Percentiles rank a stretch among this genome's conserved stretches.
These are phyloP conservation scores for Sebastes elongatus DNA, from an alignment of 2,797 vertebrate species.

Conservation along the genomic window DNA sequence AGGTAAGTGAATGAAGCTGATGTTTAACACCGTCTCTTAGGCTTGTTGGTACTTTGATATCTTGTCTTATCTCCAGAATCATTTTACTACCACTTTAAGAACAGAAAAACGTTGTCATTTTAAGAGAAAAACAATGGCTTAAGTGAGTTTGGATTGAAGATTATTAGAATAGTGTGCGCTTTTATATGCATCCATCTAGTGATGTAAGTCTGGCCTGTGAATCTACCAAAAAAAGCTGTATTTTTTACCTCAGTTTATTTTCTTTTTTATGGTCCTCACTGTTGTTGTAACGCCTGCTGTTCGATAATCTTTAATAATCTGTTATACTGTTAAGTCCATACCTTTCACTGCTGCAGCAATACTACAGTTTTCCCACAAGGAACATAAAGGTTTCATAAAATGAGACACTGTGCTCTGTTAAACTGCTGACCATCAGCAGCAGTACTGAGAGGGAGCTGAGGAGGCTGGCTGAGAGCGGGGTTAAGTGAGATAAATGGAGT, in stretches of 20 bases:
- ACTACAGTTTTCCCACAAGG: neutral
- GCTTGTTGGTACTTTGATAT: neutral
- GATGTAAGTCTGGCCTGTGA: neutral
- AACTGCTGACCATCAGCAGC: slow-evolving; percentile 19
- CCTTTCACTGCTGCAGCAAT: neutral
- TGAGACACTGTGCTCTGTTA: neutral
- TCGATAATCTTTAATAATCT: neutral
- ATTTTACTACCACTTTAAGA: neutral
- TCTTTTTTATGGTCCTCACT: neutral
- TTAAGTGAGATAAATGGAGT: neutral
- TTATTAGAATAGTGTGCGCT: neutral
- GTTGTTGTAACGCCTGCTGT: no score
- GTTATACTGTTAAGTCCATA: neutral
- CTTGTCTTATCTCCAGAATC: neutral
- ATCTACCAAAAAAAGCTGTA: neutral
- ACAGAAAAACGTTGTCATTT: neutral
- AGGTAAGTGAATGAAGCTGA: neutral
- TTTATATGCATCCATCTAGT: neutral
- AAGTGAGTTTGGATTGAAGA: neutral
- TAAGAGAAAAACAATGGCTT: neutral
- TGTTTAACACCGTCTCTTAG: neutral
- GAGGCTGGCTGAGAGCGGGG: no score
- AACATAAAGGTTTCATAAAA: slow-evolving; percentile 1
- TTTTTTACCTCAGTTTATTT: neutral
- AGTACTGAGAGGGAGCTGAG: neutral